Percentiles rank a stretch among this genome's conserved stretches.
Conservation (phyloP, 1,140 invertebrate species). For the Drosophila teissieri region DNA sequence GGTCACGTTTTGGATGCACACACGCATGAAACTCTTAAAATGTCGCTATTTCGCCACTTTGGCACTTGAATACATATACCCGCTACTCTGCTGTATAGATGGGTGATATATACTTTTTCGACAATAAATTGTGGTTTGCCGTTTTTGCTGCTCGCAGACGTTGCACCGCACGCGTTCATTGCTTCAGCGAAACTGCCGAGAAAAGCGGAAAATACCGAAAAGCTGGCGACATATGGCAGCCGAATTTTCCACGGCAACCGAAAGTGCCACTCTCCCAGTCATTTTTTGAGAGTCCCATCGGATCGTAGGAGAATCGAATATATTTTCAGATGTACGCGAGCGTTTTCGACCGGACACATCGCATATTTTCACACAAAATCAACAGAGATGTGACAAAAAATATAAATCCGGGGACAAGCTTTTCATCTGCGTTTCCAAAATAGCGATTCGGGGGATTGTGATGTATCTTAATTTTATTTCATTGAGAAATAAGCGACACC, state of each 20-base stretch:
- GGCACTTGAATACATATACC: slow-evolving; percentile 33
- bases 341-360: slow-evolving; percentile 54
- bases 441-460: slow-evolving; percentile 3
- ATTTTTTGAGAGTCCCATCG: slow-evolving; percentile 14
- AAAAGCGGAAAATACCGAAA: slow-evolving; percentile 40
- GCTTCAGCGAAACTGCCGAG: slow-evolving; percentile 71
- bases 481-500: slow-evolving; percentile 64
- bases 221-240: slow-evolving; percentile 55
- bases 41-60: slow-evolving; percentile 22
- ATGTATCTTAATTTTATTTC: slow-evolving; percentile 51
- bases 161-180: slow-evolving; percentile 80
- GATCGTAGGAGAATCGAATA: slow-evolving; percentile 50
- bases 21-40: slow-evolving; percentile 25
- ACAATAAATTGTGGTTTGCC: slow-evolving; percentile 60
- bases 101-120: slow-evolving; percentile 49
- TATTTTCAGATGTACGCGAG: slow-evolving; percentile 14
- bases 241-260: slow-evolving; percentile 59
- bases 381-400: slow-evolving; percentile 56
- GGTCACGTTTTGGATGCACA: slow-evolving; percentile 51
- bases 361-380: slow-evolving; percentile 68
- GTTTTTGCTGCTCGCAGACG: slow-evolving; percentile 40
- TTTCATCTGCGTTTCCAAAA: slow-evolving; percentile 37
- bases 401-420: slow-evolving; percentile 36
- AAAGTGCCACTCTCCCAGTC: slow-evolving; percentile 19
- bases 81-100: slow-evolving; percentile 31